Evolutionary conservation across 2,888 invertebrate genomes (phyloP), one percentile per base, ranked within the genome.

Genomic region (Noctua comes): DNA sequence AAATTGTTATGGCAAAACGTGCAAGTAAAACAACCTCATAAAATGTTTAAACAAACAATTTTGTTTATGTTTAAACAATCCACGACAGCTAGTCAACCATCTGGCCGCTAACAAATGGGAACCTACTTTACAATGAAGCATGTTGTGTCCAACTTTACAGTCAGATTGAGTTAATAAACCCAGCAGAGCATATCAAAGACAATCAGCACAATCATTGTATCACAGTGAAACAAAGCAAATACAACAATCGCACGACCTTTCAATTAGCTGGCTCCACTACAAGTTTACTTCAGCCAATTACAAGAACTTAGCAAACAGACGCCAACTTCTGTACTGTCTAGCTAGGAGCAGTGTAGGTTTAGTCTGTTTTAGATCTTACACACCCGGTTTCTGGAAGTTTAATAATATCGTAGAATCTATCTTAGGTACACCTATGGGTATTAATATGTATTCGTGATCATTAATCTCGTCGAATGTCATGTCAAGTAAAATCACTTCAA

Each of bases 221-320:
- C 80, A 48, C 62, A 62, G 40, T 65, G 54, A 73, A 73, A 69
- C 82, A 82, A 69, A 72, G 51, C 46, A 71, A 68, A n/a, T 31
- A 57, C 51, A 70, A 70, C 70, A 73, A 73, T n/a, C 21, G 59
- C 65, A 27, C 46, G 72, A 68, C 73, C 73, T 68, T 70, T 73
- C 82, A 78, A 78, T 83, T 78, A 73, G 68, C 70, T 46, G 27
- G 62, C 70, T 68, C 46, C 65, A 18, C 73, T 70, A 40, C 73
- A 51, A 82, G 81, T 77, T 81, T 62, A 59, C 46, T 73, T 82
- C 40, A 62, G 46, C 65, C 77, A 82, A 73, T 82, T 83, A 73
- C 73, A 59, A 57, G 57, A 70, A 83, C 73, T 82, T 82, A 59
- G 51, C 64, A 51, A 65, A 69, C 72, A 73, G 69, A 69, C 10